Percentiles rank a stretch among this genome's conserved stretches.
Evolutionary conservation across 2,113 vertebrate species (phyloP).

Genomic region (Pseudonaja textilis): DNA sequence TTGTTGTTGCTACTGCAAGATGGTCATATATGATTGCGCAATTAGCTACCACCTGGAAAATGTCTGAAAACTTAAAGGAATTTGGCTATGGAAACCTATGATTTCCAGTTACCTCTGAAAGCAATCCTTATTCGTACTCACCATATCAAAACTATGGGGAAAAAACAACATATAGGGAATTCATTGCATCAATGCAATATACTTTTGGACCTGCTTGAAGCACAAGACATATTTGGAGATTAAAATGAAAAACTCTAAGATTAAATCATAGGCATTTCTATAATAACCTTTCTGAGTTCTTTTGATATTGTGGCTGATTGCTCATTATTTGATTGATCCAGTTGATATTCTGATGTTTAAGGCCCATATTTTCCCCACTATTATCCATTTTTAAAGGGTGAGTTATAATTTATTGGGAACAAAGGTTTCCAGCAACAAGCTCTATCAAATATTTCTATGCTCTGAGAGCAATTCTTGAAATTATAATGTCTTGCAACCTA

Average conservation of each 20-base stretch:
- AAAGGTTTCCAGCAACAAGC: not conserved
- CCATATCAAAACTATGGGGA: not conserved
- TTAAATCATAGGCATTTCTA: not conserved
- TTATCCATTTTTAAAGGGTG: not conserved
- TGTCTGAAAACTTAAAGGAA: not conserved
- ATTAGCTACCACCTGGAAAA: not conserved
- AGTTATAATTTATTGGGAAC: not conserved
- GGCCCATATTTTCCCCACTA: not conserved
- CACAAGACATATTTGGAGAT: not conserved
- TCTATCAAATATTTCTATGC: not conserved
- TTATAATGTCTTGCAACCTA: not conserved
- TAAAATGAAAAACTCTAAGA: not conserved
- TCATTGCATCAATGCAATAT: not conserved
- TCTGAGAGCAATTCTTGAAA: not conserved
- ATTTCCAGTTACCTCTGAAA: not conserved
- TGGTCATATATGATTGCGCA: not conserved
- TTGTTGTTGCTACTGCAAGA: not conserved
- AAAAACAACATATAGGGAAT: not conserved
- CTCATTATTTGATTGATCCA: not conserved
- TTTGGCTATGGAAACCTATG: not conserved
- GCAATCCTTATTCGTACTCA: not conserved
- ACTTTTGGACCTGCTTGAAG: not conserved
- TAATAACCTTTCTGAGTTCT: not conserved
- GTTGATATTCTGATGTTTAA: not conserved
- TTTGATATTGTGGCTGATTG: no score